Base-by-base conservation (phyloP, 2,888 invertebrate genomes). In the Pandemis heparana region DNA sequence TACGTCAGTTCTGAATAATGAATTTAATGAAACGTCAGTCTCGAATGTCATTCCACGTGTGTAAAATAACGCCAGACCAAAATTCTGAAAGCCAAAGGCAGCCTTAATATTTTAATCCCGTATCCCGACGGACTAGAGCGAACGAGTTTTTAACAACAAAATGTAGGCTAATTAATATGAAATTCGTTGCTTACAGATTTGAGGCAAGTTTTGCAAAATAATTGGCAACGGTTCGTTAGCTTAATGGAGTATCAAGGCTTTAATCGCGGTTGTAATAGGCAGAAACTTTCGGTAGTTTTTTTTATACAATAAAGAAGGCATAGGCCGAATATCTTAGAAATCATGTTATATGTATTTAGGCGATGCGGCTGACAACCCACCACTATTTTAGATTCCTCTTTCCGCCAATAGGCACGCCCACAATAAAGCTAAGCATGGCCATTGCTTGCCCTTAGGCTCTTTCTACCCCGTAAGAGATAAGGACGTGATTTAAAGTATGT, bases 61-160 rank as follows among this genome's bases (percentile, higher is more conserved):
- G 39, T 48, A 69, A 48, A 14, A 69, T 61, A 18, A 48, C 4
- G 39, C 16, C 23, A 12, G 69, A 39, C 0, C 69, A 61, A 61
- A 51, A 61, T 61, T 61, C 39, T 60, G 16, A 61, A 69, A 69
- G 32, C 69, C 38, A 48, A 69, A 60, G 43, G 62, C 60, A 60
- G 46, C 32, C 59, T 68, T 60, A 68, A 68, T 46, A 60, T 68
- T 60, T 48, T 46, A 48, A 69, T 38, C 61, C n/a, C 61, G 48
- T 12, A 69, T 61, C 48, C 16, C 12, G 46, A 62, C 60, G 43
- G 38, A 39, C 69, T 61, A 61, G 69, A 51, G 14, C 46, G 46
- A 32, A 64, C 23, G 46, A 64, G 63, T 64, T 64, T 62, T 64
- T 32, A 48, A 69, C 60, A 39, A 68, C 32, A 46, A 68, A 68